Evolutionary conservation across 2,888 invertebrate species (phyloP), one percentile per base, ranked within the genome.

Genomic region (Synanthedon formicaeformis): DNA sequence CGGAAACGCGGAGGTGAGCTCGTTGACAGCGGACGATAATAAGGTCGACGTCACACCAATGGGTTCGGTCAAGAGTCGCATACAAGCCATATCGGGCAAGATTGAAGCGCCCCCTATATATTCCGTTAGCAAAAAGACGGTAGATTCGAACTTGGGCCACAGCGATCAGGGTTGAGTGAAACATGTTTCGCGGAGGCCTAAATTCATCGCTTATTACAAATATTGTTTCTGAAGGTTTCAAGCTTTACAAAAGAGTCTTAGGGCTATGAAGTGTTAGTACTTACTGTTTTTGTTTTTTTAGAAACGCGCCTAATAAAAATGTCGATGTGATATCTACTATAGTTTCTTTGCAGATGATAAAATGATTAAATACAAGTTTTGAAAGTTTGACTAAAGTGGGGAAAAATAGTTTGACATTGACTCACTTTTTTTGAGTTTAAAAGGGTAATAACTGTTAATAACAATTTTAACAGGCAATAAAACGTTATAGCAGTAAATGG

Each of bases 71-170:
- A 84, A 81, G 52, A 81, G 76, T 58, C 67, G 85, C 18, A 78
- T 86, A 1, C 85, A 87, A 68, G 85, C 87, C 23, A 70, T 85
- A 5, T 64, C 84, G 3, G 82, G 82, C 0, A 84, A 81, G 55
- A 58, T 80, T 0, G 86, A 87, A 4, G 62, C 81, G 4, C 80
- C 84, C 0, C 81, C 86, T 0, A 81, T 87, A 2, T 88, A 88
- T 57, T 82, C 88, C 2, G 70, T 86, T 54, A 84, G 76, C 66
- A 88, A 87, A 63, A 88, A 88, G 58, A 76, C 79, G 69, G 60
- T 80, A 3, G 86, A 87, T 48, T 83, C 79, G 54, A 73, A 71
- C 54, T 56, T 71, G 41, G 74, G 62, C 53, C 75, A 75, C 56
- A 66, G 59, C 54, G 85, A 81, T 61, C 81, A 81, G 63, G 82